A percentile compares a stretch with the other conserved stretches of the same genome.
These are phyloP conservation scores for Prunella strophiata DNA, from an alignment of 2,797 vertebrate species.

Conservation along the genomic window DNA sequence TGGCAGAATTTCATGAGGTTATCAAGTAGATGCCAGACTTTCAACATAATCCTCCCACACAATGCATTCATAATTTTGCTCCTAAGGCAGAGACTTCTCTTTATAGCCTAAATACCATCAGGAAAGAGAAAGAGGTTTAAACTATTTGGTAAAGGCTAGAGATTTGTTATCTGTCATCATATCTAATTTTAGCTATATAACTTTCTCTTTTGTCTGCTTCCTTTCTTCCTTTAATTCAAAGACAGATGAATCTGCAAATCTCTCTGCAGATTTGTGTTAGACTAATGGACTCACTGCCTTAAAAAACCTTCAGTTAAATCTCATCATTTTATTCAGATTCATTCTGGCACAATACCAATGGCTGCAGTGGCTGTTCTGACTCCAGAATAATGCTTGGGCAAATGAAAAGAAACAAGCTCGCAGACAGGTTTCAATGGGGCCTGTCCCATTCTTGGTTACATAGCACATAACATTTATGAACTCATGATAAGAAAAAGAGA, in stretches of 20 bases:
- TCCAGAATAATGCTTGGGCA: neutral
- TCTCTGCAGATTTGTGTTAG: neutral
- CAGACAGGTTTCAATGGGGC: neutral
- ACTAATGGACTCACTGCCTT: neutral
- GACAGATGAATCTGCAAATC: neutral
- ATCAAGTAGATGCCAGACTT: neutral
- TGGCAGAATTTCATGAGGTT: neutral
- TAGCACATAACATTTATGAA: neutral
- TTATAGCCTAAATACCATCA: neutral
- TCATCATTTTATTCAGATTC: neutral
- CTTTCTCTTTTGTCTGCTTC: neutral
- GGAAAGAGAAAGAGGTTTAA: neutral
- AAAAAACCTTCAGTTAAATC: neutral
- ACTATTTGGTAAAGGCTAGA: neutral
- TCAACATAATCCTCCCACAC: neutral
- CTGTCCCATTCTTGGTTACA: neutral
- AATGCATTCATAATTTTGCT: constrained; percentile 5
- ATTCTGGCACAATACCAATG: neutral
- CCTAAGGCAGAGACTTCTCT: neutral
- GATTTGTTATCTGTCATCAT: neutral
- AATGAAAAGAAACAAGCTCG: neutral
- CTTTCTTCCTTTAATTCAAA: constrained; percentile 2
- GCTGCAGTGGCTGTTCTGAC: neutral
- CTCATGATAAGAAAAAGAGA: neutral
- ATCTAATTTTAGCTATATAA: neutral